phyloP scores from a whole-genome alignment of 2,888 invertebrate species.

The Heliconius erato region DNA sequence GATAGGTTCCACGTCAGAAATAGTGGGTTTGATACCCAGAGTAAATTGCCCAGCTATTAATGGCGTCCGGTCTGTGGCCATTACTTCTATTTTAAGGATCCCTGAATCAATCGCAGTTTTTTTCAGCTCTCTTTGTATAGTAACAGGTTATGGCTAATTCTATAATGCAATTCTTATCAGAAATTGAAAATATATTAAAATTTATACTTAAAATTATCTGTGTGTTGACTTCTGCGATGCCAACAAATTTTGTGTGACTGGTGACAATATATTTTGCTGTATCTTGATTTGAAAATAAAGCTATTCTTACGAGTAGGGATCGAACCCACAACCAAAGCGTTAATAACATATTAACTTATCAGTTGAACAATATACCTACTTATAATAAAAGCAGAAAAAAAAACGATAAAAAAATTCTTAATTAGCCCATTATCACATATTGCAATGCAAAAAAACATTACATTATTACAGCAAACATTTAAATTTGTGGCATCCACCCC shows the following conservation, averaged over 20 bases:
- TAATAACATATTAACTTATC: too few species aligned
- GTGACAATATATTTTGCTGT: too few species aligned
- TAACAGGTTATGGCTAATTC: not conserved
- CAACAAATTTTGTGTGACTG: not conserved
- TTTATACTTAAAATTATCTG: not conserved
- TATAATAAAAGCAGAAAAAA: too few species aligned
- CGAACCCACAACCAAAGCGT: not conserved
- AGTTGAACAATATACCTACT: too few species aligned
- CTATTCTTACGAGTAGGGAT: not conserved
- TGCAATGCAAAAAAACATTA: not conserved
- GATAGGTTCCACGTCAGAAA: slow-evolving; percentile 84
- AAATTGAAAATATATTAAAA: not conserved
- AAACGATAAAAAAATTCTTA: too few species aligned
- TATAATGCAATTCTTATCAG: not conserved
- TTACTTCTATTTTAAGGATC: slow-evolving; percentile 75
- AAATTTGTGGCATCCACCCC: not conserved
- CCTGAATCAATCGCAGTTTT: slow-evolving; percentile 4
- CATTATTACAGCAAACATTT: too few species aligned
- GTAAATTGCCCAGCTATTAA: slow-evolving; percentile 83
- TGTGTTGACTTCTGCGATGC: not conserved
- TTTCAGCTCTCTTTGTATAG: not conserved
- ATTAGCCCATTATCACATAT: not conserved
- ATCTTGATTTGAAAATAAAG: not conserved
- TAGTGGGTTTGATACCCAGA: slow-evolving; percentile 81
- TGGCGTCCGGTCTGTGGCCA: slow-evolving; percentile 78